A percentile compares a stretch with the other conserved stretches of the same genome.
Evolutionary conservation across 2,888 invertebrate species (phyloP).

Genomic region (Diaprepes abbreviatus): DNA sequence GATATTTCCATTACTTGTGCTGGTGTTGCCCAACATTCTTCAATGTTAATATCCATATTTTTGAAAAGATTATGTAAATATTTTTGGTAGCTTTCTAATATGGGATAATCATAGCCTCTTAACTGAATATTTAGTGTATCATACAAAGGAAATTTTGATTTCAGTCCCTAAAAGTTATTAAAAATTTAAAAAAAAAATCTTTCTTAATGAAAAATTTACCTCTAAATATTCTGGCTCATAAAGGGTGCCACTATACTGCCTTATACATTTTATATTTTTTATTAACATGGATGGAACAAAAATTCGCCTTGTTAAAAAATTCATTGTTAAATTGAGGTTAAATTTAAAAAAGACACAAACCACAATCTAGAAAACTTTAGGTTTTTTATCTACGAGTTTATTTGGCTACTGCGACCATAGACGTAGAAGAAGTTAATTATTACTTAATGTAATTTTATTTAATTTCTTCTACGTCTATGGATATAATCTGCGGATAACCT

Average conservation of each 20-base stretch:
- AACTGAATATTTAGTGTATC: conserved; percentile 83
- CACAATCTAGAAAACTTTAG: not conserved
- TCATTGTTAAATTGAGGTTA: too few relatives aligned
- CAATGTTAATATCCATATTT: conserved; percentile 81
- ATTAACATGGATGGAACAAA: not conserved
- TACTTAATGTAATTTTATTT: too few relatives aligned
- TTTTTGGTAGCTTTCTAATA: conserved; percentile 85
- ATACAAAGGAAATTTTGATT: conserved; percentile 80
- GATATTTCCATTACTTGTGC: conserved; percentile 78
- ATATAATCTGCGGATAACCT: too few relatives aligned
- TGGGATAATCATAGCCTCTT: conserved; percentile 85
- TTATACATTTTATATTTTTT: conserved; percentile 7
- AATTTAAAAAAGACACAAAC: too few relatives aligned
- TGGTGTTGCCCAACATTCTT: conserved; percentile 86
- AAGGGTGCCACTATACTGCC: conserved; percentile 32
- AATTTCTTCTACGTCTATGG: too few relatives aligned
- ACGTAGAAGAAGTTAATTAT: too few relatives aligned
- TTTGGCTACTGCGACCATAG: too few relatives aligned
- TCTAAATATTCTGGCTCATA: conserved; percentile 84
- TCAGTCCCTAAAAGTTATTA: conserved; percentile 70
- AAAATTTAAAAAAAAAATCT: not conserved
- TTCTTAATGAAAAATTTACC: conserved; percentile 65
- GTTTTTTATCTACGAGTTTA: too few relatives aligned
- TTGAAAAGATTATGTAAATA: conserved; percentile 81
- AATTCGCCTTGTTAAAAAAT: conserved; percentile 33